Evolutionary conservation across 2,113 vertebrate genomes (phyloP), one percentile per base, ranked within the genome.

Genomic region (Bombycilla garrulus): DNA sequence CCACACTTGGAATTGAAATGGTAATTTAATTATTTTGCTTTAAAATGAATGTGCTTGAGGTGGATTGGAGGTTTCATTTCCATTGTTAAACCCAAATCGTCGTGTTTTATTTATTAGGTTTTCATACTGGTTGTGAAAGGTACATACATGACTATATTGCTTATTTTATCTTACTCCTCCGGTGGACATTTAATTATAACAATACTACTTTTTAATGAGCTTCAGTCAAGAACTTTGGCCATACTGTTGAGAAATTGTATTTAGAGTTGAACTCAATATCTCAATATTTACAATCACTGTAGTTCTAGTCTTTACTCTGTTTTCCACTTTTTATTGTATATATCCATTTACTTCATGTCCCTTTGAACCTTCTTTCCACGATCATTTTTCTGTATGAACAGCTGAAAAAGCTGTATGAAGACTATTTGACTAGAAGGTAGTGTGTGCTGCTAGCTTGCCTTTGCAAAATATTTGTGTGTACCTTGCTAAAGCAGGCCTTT

Each of bases 1-100:
- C 53, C 19, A 25, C 23, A 23, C 22, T 88, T 82, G 26, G 36
- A 92, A 93, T 61, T 85, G 33, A 80, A 94, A 87, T 78, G 4
- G 26, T 88, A 88, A 78, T 64, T 70, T 33, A 74, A 54, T 88
- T 94, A 70, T 71, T 92, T 93, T 88, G 8, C 51, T 90, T 94
- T 71, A 92, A 89, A 90, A 24, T 65, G 48, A 51, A 72, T 89
- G 25, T 47, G 7, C 70, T 92, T 72, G 70, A 93, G 45, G 26
- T 92, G 38, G 48, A 90, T 42, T 80, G 54, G 24, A 79, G 40
- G 50, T 42, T 89, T 86, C 8, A 31, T 70, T 86, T 91, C 79
- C 31, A 47, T 24, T 81, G 35, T 18, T 62, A 50, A 94, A 79
- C 14, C 25, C 44, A 72, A 96, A 90, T 8, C 74, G 81, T 40